These are phyloP conservation scores for Chrosomus eos DNA, from an alignment of 2,797 vertebrate species.

Conservation along the genomic window DNA sequence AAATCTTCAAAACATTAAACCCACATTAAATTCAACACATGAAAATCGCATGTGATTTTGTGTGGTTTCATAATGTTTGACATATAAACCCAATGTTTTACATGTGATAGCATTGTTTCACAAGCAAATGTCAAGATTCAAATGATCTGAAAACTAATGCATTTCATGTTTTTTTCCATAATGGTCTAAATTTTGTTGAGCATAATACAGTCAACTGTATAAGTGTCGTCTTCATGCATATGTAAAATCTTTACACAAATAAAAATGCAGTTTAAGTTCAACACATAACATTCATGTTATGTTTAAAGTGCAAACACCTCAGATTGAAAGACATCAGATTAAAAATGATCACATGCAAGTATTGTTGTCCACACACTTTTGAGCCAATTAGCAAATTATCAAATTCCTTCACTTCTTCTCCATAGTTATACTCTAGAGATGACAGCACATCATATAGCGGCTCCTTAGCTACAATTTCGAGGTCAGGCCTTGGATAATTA, in stretches of 20 bases:
- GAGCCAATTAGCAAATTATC: constrained; percentile 4
- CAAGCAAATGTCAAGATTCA: background rate
- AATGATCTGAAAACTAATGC: background rate
- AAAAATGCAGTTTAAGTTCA: background rate
- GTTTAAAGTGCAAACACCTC: background rate
- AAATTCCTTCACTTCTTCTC: constrained; percentile 16
- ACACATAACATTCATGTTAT: background rate
- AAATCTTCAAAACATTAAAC: background rate
- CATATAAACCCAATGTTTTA: background rate
- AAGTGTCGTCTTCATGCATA: too few species aligned
- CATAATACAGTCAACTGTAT: background rate
- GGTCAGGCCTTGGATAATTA: constrained; percentile 42
- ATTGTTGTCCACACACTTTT: background rate
- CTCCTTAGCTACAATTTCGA: constrained; percentile 47
- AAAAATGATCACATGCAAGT: background rate
- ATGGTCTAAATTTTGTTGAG: background rate
- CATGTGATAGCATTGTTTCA: background rate
- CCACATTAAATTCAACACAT: background rate
- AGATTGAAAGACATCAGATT: background rate
- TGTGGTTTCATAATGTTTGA: background rate
- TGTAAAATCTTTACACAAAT: background rate
- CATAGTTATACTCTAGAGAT: constrained; percentile 18
- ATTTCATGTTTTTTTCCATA: background rate
- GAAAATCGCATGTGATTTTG: background rate
- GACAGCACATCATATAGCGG: constrained; percentile 7